Percentiles rank a stretch among this genome's conserved stretches.
phyloP scores from a whole-genome alignment of 2,797 vertebrate species.

The Acipenser oxyrinchus region DNA sequence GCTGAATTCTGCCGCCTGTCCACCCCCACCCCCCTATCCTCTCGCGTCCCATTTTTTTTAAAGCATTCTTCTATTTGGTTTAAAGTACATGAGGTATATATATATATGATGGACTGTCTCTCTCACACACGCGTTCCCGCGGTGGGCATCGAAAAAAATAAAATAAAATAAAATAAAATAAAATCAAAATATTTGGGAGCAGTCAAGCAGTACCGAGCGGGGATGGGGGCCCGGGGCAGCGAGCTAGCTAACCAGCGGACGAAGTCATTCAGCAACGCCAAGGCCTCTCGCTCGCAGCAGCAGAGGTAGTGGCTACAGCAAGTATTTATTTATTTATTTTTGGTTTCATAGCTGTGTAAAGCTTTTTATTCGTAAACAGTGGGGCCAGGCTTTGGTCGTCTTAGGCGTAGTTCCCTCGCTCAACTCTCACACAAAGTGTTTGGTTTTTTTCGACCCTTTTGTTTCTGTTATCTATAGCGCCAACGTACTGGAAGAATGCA shows the following conservation, averaged over 20 bases:
- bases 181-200: slow-evolving; percentile 21
- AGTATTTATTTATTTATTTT: slow-evolving; percentile 50
- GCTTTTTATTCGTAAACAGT: slow-evolving; percentile 48
- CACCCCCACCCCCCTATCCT: slow-evolving; percentile 31
- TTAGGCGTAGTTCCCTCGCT: slow-evolving; percentile 32
- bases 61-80: slow-evolving; percentile 85
- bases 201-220: background rate
- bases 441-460: too few relatives aligned
- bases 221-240: slow-evolving; percentile 30
- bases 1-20: background rate
- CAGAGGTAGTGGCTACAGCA: slow-evolving; percentile 29
- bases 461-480: too few relatives aligned
- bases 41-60: slow-evolving; percentile 51
- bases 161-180: slow-evolving; percentile 31
- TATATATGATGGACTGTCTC: slow-evolving; percentile 77
- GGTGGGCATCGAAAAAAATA: slow-evolving; percentile 45
- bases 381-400: slow-evolving; percentile 20
- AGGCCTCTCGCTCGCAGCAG: slow-evolving; percentile 30
- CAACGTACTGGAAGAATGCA: too few relatives aligned
- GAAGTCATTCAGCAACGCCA: background rate
- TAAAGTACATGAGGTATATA: slow-evolving; percentile 85
- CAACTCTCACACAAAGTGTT: too few relatives aligned
- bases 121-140: slow-evolving; percentile 58
- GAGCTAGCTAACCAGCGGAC: slow-evolving; percentile 41
- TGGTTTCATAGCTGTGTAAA: slow-evolving; percentile 78